Conservation (phyloP, 2,888 invertebrate species). For the Ametastegia equiseti region DNA sequence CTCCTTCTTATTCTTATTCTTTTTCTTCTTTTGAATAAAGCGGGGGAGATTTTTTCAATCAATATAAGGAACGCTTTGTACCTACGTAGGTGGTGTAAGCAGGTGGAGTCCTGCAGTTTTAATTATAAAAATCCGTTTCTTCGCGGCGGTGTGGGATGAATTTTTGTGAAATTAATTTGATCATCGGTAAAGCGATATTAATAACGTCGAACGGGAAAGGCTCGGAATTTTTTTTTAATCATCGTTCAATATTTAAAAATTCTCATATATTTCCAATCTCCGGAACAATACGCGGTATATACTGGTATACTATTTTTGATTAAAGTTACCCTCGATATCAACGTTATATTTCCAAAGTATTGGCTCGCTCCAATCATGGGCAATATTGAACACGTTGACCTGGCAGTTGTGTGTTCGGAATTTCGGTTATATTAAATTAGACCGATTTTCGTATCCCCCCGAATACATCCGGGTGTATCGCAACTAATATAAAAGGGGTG, state of each 20-base stretch:
- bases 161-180: slow-evolving; percentile 14
- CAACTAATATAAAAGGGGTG: not conserved
- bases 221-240: not conserved
- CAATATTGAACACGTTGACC: not conserved
- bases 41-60: not conserved
- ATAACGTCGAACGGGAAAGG: not conserved
- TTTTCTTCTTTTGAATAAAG: not conserved
- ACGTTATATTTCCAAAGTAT: not conserved
- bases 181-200: slow-evolving; percentile 8
- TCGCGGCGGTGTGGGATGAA: not conserved
- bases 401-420: not conserved
- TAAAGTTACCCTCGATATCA: not conserved
- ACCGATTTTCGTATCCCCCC: not conserved
- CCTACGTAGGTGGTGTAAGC: too few species aligned
- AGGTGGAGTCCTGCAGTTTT: not conserved
- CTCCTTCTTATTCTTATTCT: too few species aligned
- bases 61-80: not conserved
- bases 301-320: not conserved
- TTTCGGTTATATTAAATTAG: not conserved
- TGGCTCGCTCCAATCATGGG: not conserved
- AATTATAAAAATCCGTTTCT: slow-evolving; percentile 9
- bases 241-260: not conserved
- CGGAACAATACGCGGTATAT: not conserved
- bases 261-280: slow-evolving; percentile 12
- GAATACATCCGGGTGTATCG: too few species aligned